Base-by-base conservation (phyloP, 2,113 vertebrate genomes). In the Hydrolagus affinis region DNA sequence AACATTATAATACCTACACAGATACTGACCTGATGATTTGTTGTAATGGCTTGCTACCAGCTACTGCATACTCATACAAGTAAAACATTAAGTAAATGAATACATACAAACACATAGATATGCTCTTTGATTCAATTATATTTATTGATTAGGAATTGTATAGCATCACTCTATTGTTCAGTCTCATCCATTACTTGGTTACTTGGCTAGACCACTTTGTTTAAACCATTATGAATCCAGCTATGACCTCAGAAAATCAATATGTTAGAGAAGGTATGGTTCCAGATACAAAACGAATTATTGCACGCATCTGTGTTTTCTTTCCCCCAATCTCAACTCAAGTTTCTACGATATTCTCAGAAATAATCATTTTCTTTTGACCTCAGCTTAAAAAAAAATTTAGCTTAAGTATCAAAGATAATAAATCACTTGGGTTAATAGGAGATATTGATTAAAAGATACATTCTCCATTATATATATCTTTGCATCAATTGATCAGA, bases 141-240 rank as follows among this genome's bases (percentile, higher is more conserved):
- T 83, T 30, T 32, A 83, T 68, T 28, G 62, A 83, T 83, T 83
- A 9, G 15, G 62, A 68, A 25, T 64, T 21, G 28, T 68, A 10
- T 66, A 64, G 78, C 28, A 32, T 83, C 62, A 32, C 32, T 83
- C 78, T 83, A 17, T 68, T 66, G 23, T 66, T 68, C 60, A 7
- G 3, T 68, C 11, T 8, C 25, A 83, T 83, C 62, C 60, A 83
- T 83, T 83, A 83, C 78, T 68, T 32, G n/a, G 25, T 83, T 83
- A 68, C 15, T 83, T 66, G 60, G 0, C 9, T 25, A 66, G 78
- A 83, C 60, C 28, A 83, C 66, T 68, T 11, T 60, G 19, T 83
- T 83, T 83, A 66, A 66, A 66, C 25, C 28, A 83, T 28, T 83
- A 32, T 64, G 66, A 11, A 68, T 32, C 66, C 60, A 83, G 78